phyloP scores from a whole-genome alignment of 2,113 vertebrate species.

The Cinclus mexicanus region DNA sequence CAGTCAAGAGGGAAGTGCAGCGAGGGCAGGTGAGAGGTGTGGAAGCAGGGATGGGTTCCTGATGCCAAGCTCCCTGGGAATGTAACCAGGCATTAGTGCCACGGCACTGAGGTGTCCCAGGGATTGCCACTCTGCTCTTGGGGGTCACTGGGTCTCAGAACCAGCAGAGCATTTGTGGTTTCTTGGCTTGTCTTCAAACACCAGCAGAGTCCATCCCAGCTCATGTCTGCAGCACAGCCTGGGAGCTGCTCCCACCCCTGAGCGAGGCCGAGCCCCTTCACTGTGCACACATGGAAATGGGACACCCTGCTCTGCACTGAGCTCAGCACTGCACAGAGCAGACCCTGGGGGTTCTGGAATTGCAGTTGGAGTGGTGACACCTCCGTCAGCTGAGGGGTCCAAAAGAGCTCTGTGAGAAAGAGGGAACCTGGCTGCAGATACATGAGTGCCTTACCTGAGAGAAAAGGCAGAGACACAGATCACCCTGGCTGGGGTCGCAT shows the following conservation, averaged over 20 bases:
- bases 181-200: neutral
- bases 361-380: too few relatives aligned
- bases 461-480: neutral
- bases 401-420: neutral
- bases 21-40: neutral
- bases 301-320: rapidly evolving
- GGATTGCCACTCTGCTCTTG: neutral
- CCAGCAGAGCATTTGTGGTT: neutral
- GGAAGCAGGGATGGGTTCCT: neutral
- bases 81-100: neutral
- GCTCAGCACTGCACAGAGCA: neutral
- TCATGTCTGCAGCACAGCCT: rapidly evolving
- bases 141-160: neutral
- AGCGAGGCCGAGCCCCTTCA: neutral
- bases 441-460: neutral
- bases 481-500: rapidly evolving
- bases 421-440: neutral
- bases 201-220: neutral
- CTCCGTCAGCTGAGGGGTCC: too few relatives aligned
- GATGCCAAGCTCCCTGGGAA: neutral
- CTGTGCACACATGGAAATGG: neutral
- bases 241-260: neutral
- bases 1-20: neutral
- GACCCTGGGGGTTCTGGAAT: neutral
- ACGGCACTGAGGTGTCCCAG: rapidly evolving